Evolutionary conservation across 2,113 vertebrate species (phyloP).

Genomic region (Hemiprocne comata): DNA sequence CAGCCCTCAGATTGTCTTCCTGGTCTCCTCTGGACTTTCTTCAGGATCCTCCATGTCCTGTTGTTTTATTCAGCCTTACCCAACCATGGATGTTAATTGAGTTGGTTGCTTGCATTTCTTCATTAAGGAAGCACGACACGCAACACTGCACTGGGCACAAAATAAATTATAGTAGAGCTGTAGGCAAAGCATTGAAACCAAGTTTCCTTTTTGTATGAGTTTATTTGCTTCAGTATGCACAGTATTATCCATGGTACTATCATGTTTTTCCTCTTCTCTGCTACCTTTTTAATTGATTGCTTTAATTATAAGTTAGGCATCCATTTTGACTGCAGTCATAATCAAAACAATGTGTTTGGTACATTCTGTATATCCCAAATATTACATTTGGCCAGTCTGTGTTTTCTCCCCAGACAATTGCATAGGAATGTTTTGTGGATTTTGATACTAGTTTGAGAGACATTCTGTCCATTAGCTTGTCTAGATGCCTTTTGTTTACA

Average conservation of each 20-base stretch:
- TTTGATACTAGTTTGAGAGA: not conserved
- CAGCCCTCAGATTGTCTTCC: too few relatives aligned
- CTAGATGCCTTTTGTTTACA: not conserved
- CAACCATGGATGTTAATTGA: not conserved
- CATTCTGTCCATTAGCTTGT: not conserved
- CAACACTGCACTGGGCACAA: not conserved
- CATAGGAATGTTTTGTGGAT: not conserved
- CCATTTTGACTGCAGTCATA: not conserved
- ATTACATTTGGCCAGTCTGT: not conserved
- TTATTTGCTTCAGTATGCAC: not conserved
- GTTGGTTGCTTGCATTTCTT: not conserved
- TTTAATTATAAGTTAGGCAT: not conserved
- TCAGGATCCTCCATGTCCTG: too few relatives aligned
- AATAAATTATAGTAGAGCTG: not conserved
- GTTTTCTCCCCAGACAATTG: not conserved
- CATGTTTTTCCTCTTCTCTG: not conserved
- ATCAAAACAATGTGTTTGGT: not conserved
- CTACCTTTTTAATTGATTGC: not conserved
- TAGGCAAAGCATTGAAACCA: not conserved
- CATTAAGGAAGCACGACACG: not conserved
- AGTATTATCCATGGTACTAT: fast-evolving
- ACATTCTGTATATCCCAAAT: not conserved
- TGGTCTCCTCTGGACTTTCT: too few relatives aligned
- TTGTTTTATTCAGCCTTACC: not conserved
- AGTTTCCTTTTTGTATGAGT: not conserved